Base-by-base conservation (phyloP, 2,113 vertebrate genomes). In the Hippopotamus amphibius region DNA sequence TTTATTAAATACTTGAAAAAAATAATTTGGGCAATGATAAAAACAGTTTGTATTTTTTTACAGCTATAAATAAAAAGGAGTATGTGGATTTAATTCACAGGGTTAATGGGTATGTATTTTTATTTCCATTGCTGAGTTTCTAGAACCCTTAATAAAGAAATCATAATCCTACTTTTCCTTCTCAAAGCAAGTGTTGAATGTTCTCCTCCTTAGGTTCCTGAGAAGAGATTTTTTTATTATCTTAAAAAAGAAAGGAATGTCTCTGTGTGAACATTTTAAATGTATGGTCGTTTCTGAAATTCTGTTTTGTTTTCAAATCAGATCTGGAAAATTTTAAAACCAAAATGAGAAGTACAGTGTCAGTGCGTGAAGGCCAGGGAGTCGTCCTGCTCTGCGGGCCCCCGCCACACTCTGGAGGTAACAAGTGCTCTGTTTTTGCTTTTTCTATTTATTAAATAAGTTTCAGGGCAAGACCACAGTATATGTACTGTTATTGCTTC, bases 331-430 rank as follows among this genome's bases (percentile, higher is more conserved):
- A 98, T 98, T 99, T 99, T 97, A 99, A 99, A 98, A 99, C 94
- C 13, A 99, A 99, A 87, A 98, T 98, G 97, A 99, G 99, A 97
- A 99, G 98, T 24, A 98, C 99, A 0, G 99, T 99, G 68, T 99
- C 99, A 0, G 99, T 99, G 66, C 99, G 99, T 0, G 99, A 99
- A 97, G 99, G 99, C 63, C 99, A 99, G 98, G 99, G 99, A 0
- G 99, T 99, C 0, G 99, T 99, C 97, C 98, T 99, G 95, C 97
- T 99, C 63, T 99, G 99, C 0, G 99, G 99, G 21, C 99, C 99
- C 1, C 98, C 99, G 0, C 97, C 99, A 13, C 98, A 99, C 97
- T 99, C 99, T 0, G 99, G 99, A 98, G 99, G 99, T 99, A 98
- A 99, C 99, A 82, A 93, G 50, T 83, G 22, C 15, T 37, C 37